Base-by-base conservation (phyloP, 1,140 invertebrate species). In the Drosophila lacertosa region DNA sequence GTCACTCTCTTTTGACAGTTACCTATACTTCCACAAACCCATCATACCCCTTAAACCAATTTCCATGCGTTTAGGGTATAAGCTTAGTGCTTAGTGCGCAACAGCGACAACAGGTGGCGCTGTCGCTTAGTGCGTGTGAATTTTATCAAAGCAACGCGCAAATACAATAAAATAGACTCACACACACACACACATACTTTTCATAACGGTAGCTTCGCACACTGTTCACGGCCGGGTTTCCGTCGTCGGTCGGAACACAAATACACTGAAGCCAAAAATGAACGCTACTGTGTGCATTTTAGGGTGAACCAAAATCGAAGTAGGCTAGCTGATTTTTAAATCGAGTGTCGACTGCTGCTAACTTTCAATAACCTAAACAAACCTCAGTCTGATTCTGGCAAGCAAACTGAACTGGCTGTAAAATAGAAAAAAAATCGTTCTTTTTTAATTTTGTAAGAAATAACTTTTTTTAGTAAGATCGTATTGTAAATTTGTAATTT, bases 21-120 rank as follows among this genome's bases (percentile, higher is more conserved):
- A n/a, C n/a, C n/a, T n/a, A n/a, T n/a, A n/a, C n/a, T n/a, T n/a
- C n/a, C n/a, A n/a, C n/a, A n/a, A n/a, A n/a, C n/a, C n/a, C n/a
- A n/a, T n/a, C n/a, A n/a, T n/a, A n/a, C n/a, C n/a, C n/a, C n/a
- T n/a, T n/a, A n/a, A n/a, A n/a, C n/a, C n/a, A n/a, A n/a, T n/a
- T n/a, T n/a, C n/a, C n/a, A n/a, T n/a, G n/a, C n/a, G n/a, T n/a
- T n/a, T n/a, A n/a, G n/a, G n/a, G n/a, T n/a, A n/a, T n/a, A n/a
- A n/a, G n/a, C n/a, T n/a, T 10, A 39, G 24, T 26, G 6, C 33
- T 66, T 68, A 69, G 68, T 86, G 26, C 47, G 58, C 18, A 47
- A 42, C 58, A 75, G 50, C 54, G 68, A 68, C 81, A 86, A 86
- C 81, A 84, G 81, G 81, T 84, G 81, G 81, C 81, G 82, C 65